Evolutionary conservation across 1,140 invertebrate genomes (phyloP).

Genomic region (Triops cancriformis): DNA sequence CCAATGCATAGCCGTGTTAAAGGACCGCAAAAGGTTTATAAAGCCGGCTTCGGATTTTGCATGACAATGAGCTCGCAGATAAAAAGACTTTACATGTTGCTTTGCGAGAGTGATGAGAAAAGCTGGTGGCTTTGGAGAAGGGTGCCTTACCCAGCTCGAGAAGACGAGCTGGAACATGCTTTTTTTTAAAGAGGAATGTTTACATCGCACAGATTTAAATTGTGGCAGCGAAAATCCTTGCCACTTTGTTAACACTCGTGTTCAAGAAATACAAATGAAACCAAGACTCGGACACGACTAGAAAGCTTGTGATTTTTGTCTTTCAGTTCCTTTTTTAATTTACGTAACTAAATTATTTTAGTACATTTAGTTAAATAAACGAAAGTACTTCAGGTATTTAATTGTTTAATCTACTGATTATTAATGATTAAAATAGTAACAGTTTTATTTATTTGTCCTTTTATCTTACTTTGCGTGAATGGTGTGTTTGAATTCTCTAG

Average conservation of each 20-base stretch:
- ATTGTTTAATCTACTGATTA: too few species aligned
- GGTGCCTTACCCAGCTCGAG: neutral
- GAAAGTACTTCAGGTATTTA: too few species aligned
- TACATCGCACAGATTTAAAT: neutral
- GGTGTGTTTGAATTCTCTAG: too few species aligned
- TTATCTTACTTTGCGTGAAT: too few species aligned
- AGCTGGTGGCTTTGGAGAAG: neutral
- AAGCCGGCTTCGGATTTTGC: neutral
- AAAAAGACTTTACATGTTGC: constrained; percentile 5
- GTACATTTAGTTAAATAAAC: too few species aligned
- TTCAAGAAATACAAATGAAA: neutral
- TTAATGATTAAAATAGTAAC: too few species aligned
- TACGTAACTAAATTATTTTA: too few species aligned
- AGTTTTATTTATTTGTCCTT: too few species aligned
- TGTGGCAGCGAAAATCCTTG: neutral
- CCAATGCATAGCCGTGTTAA: neutral
- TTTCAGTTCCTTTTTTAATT: too few species aligned
- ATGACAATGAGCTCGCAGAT: constrained; percentile 5
- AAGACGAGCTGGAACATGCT: neutral
- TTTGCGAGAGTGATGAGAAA: neutral
- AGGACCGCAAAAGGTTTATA: neutral
- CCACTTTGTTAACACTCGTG: neutral
- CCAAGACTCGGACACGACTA: too few species aligned
- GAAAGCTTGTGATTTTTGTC: too few species aligned
- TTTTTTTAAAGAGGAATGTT: neutral